These are phyloP conservation scores for Scrobipalpa costella DNA, from an alignment of 2,888 invertebrate species.

Conservation along the genomic window DNA sequence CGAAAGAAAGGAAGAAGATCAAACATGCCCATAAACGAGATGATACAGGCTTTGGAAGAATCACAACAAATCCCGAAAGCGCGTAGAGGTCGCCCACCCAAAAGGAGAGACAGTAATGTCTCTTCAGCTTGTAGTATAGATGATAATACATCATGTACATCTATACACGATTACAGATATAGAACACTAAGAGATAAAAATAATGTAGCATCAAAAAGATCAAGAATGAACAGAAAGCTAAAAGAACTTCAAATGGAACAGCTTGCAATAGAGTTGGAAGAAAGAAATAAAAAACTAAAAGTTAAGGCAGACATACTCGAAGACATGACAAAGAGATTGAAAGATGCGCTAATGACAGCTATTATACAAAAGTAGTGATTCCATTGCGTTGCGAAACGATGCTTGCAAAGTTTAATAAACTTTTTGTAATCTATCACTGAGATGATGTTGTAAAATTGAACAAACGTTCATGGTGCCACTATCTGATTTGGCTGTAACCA, in stretches of 20 bases:
- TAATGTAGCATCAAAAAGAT: constrained; percentile 89
- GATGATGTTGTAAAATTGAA: constrained; percentile 3
- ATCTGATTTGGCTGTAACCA: not conserved
- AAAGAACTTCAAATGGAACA: constrained; percentile 79
- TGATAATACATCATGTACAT: constrained; percentile 64
- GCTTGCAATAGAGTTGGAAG: constrained; percentile 79
- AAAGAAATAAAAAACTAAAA: constrained; percentile 83
- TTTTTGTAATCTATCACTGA: constrained; percentile 9
- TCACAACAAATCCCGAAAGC: constrained; percentile 64
- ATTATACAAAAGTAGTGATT: constrained; percentile 77
- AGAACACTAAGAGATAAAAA: constrained; percentile 87
- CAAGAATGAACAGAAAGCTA: constrained; percentile 86
- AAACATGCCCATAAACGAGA: constrained; percentile 67
- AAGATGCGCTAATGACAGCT: constrained; percentile 83
- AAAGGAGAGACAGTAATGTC: constrained; percentile 71
- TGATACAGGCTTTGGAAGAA: constrained; percentile 68
- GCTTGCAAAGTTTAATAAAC: not conserved
- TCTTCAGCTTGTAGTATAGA: constrained; percentile 70
- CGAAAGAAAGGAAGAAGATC: constrained; percentile 64
- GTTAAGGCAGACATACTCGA: constrained; percentile 85
- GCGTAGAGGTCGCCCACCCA: constrained; percentile 80
- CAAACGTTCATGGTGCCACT: constrained; percentile 12
- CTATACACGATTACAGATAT: constrained; percentile 79
- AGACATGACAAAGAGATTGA: constrained; percentile 83
- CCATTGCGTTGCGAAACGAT: not conserved